Base-by-base conservation (phyloP, 2,888 invertebrate genomes). In the Meta bourneti region DNA sequence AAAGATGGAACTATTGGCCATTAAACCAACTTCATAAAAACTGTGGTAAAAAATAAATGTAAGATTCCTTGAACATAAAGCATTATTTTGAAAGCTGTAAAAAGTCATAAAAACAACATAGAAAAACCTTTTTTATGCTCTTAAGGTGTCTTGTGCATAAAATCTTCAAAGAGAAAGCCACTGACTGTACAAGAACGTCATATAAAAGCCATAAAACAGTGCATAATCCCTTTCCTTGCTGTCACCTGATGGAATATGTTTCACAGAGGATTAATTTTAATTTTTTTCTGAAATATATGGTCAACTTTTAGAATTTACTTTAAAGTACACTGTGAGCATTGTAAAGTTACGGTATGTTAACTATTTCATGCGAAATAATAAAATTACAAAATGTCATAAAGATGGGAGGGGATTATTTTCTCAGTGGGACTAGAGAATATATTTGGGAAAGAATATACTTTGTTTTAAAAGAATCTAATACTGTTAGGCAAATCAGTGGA, bases 171-270 rank as follows among this genome's bases (percentile, higher is more conserved):
- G 61, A 61, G 61, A 61, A 54, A 8, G 61, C 84, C n/a, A 61
- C 75, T 61, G 74, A 71, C 74, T 8, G 54, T n/a, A 75, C 74
- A 75, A 84, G 52, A 51, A 75, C 34, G 52, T 84, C 84, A 84
- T 84, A 84, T 84, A 84, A 84, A 84, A 54, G 75, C 8, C 61
- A 84, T 84, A 84, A 84, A 84, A 80, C 52, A 84, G 54, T 49
- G 34, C 75, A 52, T 84, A 75, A 84, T 75, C 74, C 75, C 34
- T 61, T 74, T 75, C 51, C 49, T 54, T 52, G 20, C 16, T 52
- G 48, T 75, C 84, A 52, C 75, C 54, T 84, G 74, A 84, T 34
- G 74, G 34, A 34, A 54, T 84, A 75, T 75, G 54, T 75, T 75
- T 61, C 75, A 52, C 74, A 16, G 13, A 49, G 84, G 75, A 84